A percentile compares a stretch with the other conserved stretches of the same genome.
These are phyloP conservation scores for Gallinago nigripennis DNA, from an alignment of 2,797 vertebrate species.

Conservation along the genomic window DNA sequence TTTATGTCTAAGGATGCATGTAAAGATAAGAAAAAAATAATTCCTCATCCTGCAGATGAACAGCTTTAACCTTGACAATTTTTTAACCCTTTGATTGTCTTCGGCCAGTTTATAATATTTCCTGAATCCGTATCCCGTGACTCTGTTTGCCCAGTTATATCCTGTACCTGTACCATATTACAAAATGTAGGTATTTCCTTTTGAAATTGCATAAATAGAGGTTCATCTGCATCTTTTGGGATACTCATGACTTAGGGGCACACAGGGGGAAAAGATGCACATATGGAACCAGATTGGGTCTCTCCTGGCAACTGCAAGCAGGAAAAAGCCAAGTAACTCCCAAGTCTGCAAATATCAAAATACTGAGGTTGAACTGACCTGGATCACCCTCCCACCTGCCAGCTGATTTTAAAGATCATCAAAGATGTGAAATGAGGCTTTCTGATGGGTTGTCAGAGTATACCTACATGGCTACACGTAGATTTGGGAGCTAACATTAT, in stretches of 20 bases:
- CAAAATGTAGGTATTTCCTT: not conserved
- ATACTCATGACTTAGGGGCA: not conserved
- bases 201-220: not conserved
- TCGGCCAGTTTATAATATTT: not conserved
- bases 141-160: not conserved
- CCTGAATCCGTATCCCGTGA: not conserved
- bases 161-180: not conserved
- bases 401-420: not conserved
- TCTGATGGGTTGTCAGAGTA: not conserved
- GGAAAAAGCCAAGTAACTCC: not conserved
- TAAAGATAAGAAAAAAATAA: not conserved
- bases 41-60: not conserved
- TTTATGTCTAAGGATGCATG: not conserved
- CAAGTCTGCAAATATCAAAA: not conserved
- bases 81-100: not conserved
- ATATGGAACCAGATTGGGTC: fast-evolving
- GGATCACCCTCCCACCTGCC: not conserved
- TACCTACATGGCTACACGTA: not conserved
- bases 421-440: not conserved
- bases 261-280: not conserved
- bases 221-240: not conserved
- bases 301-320: not conserved
- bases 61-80: not conserved
- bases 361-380: not conserved
- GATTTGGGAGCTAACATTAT: not conserved